phyloP scores from a whole-genome alignment of 1,140 invertebrate genomes.

The Thalassaphorura encarpata region DNA sequence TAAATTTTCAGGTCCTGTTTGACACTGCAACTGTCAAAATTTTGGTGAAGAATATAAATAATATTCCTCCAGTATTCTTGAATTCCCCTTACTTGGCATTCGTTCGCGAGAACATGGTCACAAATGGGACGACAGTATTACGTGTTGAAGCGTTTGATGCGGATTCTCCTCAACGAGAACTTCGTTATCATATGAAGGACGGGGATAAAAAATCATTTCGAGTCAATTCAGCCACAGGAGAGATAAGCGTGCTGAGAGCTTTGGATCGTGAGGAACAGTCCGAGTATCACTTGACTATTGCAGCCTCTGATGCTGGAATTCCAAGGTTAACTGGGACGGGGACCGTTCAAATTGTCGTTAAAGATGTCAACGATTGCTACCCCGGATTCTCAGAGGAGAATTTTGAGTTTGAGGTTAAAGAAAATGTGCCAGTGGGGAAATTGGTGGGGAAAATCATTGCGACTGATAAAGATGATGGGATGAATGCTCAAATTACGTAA shows the following conservation, averaged over 20 bases:
- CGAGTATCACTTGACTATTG: constrained; percentile 70
- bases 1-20: constrained; percentile 30
- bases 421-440: constrained; percentile 63
- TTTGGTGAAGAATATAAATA: constrained; percentile 79
- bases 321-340: constrained; percentile 79
- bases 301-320: constrained; percentile 85
- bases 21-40: constrained; percentile 45
- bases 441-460: constrained; percentile 60
- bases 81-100: constrained; percentile 82
- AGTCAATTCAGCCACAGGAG: constrained; percentile 78
- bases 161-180: constrained; percentile 76
- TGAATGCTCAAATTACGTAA: constrained; percentile 71
- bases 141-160: constrained; percentile 76
- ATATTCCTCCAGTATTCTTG: constrained; percentile 83
- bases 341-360: constrained; percentile 72
- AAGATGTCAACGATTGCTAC: constrained; percentile 62
- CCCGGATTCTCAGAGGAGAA: constrained; percentile 56
- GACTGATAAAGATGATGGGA: constrained; percentile 66
- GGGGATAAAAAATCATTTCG: constrained; percentile 65
- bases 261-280: constrained; percentile 71
- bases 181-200: constrained; percentile 84
- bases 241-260: constrained; percentile 66
- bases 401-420: constrained; percentile 61
- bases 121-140: constrained; percentile 52
- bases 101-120: constrained; percentile 69